phyloP scores from a whole-genome alignment of 2,888 invertebrate genomes.

The Chouioia cunea region DNA sequence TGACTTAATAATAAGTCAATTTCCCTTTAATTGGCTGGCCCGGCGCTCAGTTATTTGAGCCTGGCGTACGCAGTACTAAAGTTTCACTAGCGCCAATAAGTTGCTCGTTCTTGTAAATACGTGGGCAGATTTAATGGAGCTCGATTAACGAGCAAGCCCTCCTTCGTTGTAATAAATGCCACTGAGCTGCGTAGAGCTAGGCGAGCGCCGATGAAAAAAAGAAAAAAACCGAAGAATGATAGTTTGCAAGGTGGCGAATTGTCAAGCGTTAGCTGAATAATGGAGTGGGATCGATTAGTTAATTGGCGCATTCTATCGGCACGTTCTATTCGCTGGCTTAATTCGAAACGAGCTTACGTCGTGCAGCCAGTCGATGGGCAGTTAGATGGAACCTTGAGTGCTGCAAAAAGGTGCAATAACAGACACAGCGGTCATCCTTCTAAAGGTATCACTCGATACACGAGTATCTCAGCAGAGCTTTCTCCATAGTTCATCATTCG shows the following conservation, averaged over 20 bases:
- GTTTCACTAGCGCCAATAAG: slow-evolving; percentile 7
- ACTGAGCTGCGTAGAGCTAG: no score
- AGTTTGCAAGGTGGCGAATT: neutral
- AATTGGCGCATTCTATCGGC: slow-evolving; percentile 31
- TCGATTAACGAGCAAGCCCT: slow-evolving; percentile 22
- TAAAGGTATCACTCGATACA: no score
- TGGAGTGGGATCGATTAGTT: slow-evolving; percentile 48
- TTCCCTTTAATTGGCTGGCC: slow-evolving; percentile 34
- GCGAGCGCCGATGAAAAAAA: no score
- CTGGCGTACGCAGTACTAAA: neutral
- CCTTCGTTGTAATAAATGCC: slow-evolving; percentile 8
- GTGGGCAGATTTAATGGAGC: neutral
- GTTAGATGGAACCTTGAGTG: no score
- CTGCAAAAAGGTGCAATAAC: no score
- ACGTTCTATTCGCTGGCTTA: no score
- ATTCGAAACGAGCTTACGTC: no score
- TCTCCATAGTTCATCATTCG: no score
- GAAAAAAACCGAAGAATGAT: neutral
- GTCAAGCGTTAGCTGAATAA: slow-evolving; percentile 35
- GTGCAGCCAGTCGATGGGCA: no score
- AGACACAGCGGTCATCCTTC: no score
- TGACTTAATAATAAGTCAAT: slow-evolving; percentile 40
- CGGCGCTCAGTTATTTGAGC: slow-evolving; percentile 5
- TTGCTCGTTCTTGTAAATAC: slow-evolving; percentile 17
- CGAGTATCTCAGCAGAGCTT: no score